Evolutionary conservation across 2,113 vertebrate genomes (phyloP), one percentile per base, ranked within the genome.

Genomic region (Propithecus coquereli): DNA sequence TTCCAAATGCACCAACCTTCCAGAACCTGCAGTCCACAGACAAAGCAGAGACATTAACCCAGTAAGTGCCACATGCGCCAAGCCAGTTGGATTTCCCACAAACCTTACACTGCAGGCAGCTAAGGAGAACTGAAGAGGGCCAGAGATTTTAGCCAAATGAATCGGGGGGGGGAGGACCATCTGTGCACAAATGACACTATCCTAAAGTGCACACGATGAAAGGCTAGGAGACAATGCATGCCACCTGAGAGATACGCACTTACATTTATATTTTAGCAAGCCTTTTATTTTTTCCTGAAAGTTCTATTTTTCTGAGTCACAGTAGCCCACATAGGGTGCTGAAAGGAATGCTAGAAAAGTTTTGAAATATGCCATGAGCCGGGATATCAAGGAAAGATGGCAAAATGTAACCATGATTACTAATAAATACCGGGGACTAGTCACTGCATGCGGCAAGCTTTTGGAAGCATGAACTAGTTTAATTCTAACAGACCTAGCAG

Each of bases 281-380:
- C 9, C 74, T 57, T 50, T 92, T 30, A 71, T 77, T 95, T 84
- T 84, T 83, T 37, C 71, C 82, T 91, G 54, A 52, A 95, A 88
- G 50, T 54, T 95, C 50, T 80, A 52, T n/a, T 93, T 94, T 93
- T 94, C 71, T 71, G 37, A 87, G 40, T 84, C 86, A 76, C 18
- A 66, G 43, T 4, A 94, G 52, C 22, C 30, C 76, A 96, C 20
- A 1, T 1, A 20, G 20, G 16, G 30, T 66, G 27, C n/a, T 59
- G 14, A 86, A 70, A 43, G 37, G 4, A 93, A 87, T 54, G n/a
- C 23, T 57, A 89, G 76, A 77, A 94, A 81, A 87, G 73, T 18
- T 68, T 32, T 76, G 27, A 94, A 93, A 77, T 71, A 54, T 23
- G 12, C 45, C 84, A 22, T 32, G 50, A 50, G 17, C 52, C 16